These are phyloP conservation scores for Platysternon megacephalum DNA, from an alignment of 2,113 vertebrate species.

Conservation along the genomic window DNA sequence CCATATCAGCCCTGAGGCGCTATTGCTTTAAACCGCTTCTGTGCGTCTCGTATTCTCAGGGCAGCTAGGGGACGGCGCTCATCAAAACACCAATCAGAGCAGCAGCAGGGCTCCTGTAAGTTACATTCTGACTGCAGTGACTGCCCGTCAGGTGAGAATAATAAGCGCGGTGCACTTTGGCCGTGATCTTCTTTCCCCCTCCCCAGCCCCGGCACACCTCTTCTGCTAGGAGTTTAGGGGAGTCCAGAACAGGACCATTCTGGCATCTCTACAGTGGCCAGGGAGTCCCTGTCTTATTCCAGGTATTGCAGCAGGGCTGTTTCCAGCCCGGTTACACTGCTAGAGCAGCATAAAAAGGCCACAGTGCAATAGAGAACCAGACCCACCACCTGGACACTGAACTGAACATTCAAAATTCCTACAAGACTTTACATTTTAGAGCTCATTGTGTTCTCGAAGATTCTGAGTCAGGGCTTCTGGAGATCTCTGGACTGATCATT, in stretches of 20 bases:
- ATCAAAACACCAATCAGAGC: neutral
- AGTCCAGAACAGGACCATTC: neutral
- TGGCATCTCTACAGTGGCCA: neutral
- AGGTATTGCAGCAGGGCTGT: neutral
- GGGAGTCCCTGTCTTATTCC: neutral
- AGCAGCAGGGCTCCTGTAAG: neutral
- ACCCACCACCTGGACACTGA: neutral
- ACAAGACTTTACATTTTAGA: neutral
- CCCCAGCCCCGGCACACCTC: neutral
- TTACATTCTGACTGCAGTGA: neutral
- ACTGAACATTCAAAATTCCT: neutral
- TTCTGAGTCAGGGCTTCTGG: neutral
- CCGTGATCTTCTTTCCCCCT: neutral
- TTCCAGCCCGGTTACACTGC: neutral
- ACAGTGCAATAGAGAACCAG: accelerated
- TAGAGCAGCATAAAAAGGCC: neutral
- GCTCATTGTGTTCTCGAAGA: neutral
- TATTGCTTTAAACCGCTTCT: neutral
- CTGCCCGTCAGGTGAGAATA: neutral
- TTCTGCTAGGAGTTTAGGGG: too few species aligned
- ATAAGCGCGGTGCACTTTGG: neutral
- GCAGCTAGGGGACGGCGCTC: neutral
- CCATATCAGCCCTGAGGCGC: neutral
- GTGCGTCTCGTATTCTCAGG: neutral
- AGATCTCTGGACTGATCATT: neutral